These are phyloP conservation scores for Morinoia aosen DNA, from an alignment of 2,888 invertebrate genomes.

Conservation along the genomic window DNA sequence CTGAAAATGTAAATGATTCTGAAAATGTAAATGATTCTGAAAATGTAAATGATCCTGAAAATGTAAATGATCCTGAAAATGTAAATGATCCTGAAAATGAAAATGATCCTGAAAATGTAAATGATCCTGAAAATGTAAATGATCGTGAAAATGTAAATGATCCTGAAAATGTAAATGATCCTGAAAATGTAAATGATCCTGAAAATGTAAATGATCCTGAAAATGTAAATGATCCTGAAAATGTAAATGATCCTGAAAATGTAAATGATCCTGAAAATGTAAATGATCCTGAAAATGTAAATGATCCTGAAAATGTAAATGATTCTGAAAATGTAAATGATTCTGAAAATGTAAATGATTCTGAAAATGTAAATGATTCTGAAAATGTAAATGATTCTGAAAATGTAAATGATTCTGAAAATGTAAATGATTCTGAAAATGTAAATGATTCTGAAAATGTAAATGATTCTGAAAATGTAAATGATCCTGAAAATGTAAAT, in stretches of 20 bases:
- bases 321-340: neutral
- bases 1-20: constrained; percentile 79
- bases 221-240: neutral
- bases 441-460: neutral
- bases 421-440: neutral
- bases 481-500: neutral
- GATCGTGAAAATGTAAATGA: constrained; percentile 78
- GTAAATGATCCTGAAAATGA: neutral
- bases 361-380: neutral
- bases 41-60: neutral
- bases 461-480: neutral
- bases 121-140: constrained; percentile 72
- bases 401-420: neutral
- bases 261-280: constrained; percentile 80
- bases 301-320: neutral
- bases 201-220: neutral
- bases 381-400: constrained; percentile 81
- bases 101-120: neutral
- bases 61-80: neutral
- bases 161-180: neutral
- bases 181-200: neutral
- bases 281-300: neutral
- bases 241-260: neutral
- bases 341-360: neutral
- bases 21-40: constrained; percentile 71